Percentiles rank a stretch among this genome's conserved stretches.
Conservation (phyloP, 2,888 invertebrate genomes). For the Cremastinae sp. region DNA sequence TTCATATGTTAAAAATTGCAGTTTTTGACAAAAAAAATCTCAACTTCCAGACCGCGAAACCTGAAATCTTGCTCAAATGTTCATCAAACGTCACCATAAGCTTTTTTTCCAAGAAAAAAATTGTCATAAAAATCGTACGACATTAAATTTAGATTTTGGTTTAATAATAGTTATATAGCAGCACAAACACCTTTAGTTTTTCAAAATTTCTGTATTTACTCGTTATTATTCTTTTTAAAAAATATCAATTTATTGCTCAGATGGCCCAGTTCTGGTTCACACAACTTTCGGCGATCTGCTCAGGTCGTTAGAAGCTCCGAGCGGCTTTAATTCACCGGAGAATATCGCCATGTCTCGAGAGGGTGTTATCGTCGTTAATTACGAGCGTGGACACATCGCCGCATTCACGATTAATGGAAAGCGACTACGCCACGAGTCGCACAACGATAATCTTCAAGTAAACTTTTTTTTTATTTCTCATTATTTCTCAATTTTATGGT, state of each 20-base stretch:
- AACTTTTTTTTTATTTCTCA: slow-evolving; percentile 57
- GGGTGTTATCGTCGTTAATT: slow-evolving; percentile 96
- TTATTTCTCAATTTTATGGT: not conserved
- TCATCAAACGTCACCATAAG: too few relatives aligned
- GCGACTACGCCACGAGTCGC: slow-evolving; percentile 92
- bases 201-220: slow-evolving; percentile 5
- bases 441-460: slow-evolving; percentile 97
- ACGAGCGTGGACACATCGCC: slow-evolving; percentile 94
- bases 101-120: too few relatives aligned
- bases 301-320: slow-evolving; percentile 92
- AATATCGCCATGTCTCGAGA: slow-evolving; percentile 97
- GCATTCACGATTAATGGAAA: slow-evolving; percentile 97
- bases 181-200: slow-evolving; percentile 11
- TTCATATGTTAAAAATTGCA: too few relatives aligned
- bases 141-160: too few relatives aligned
- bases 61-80: too few relatives aligned
- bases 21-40: too few relatives aligned
- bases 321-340: slow-evolving; percentile 88
- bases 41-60: too few relatives aligned
- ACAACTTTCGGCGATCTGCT: slow-evolving; percentile 98
- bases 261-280: slow-evolving; percentile 97
- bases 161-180: too few relatives aligned
- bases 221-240: slow-evolving; percentile 13
- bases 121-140: too few relatives aligned
- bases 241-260: slow-evolving; percentile 78